Evolutionary conservation across 2,888 invertebrate genomes (phyloP), one percentile per base, ranked within the genome.

Genomic region (Macrostomum cliftonense): DNA sequence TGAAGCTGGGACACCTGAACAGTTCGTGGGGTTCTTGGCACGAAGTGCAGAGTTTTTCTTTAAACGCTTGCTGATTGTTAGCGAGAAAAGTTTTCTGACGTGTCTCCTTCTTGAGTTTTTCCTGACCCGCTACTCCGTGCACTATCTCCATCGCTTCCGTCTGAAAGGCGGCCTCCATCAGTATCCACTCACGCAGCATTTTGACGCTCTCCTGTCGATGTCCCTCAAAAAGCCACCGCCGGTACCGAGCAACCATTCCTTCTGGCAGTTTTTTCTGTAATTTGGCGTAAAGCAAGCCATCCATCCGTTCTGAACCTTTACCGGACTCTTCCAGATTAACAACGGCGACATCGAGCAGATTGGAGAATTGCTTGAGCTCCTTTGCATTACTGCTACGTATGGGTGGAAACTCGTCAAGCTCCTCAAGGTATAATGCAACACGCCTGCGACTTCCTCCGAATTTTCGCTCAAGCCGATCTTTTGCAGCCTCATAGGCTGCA

Each of bases 401-500:
- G 28, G 46, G 50, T 39, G 39, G 17, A 19, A 52, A 53, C 11
- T 43, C 43, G 7, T 52, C 47, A 14, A 52, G 13, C 17, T 52
- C 52, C 39, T 52, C 51, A 12, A 53, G n/a, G n/a, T 38, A 20
- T 1, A 52, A 19, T 7, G 19, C 20, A 12, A 52, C 16, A 16
- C 48, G 47, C 12, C 52, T 28, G 14, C 53, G 38, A 14, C 37
- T 12, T 11, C 53, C 51, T 12, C 53, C 47, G 45, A 37, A 52
- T 36, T 52, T 46, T 12, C 52, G 16, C 2, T 52, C 50, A 12
- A 52, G 39, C 13, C 46, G 39, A 13, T 52, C 44, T 28, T 46
- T 52, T 1, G 53, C 52, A 36, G 47, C 47, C 11, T 46, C 44
- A 28, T 52, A 52, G 21, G 52, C 51, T 14, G 46, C 28, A 4